These are phyloP conservation scores for Leucopternis melanops DNA, from an alignment of 2,113 vertebrate genomes.

Conservation along the genomic window DNA sequence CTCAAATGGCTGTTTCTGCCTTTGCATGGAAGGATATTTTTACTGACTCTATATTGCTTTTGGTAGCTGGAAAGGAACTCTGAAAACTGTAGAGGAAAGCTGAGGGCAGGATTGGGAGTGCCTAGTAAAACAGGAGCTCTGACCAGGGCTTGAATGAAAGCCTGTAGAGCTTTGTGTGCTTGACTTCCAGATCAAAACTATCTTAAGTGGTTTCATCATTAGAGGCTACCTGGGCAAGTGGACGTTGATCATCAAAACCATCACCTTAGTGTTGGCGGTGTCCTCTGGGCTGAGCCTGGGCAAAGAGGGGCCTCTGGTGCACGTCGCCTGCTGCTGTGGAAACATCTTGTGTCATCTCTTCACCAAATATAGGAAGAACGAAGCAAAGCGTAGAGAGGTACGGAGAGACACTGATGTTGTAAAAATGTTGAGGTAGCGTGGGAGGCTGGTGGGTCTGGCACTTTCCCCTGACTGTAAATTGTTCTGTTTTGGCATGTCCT, in stretches of 20 bases:
- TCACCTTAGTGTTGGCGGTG: constrained; percentile 92
- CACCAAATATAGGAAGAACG: constrained; percentile 95
- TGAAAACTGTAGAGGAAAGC: neutral
- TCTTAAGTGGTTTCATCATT: constrained; percentile 97
- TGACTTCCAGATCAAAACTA: constrained; percentile 92
- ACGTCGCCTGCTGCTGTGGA: constrained; percentile 96
- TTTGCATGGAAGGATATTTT: neutral
- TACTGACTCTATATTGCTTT: neutral
- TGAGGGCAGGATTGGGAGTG: neutral
- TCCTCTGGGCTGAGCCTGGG: constrained; percentile 96
- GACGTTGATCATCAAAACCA: constrained; percentile 93
- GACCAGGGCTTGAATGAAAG: constrained; percentile 42
- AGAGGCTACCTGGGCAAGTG: constrained; percentile 96
- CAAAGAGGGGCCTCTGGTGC: constrained; percentile 95
- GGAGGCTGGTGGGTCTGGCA: neutral
- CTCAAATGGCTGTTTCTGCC: neutral
- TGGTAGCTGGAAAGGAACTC: neutral
- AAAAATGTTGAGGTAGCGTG: accelerated
- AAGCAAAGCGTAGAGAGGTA: constrained; percentile 95
- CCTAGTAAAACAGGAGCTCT: neutral
- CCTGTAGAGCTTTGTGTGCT: constrained; percentile 65
- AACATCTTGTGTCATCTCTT: constrained; percentile 95
- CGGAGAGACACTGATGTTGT: accelerated
- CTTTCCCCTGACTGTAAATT: accelerated
- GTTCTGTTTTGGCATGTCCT: neutral